Percentiles rank a stretch among this genome's conserved stretches.
Evolutionary conservation across 2,113 vertebrate genomes (phyloP).

Genomic region (Arothron firmamentum): DNA sequence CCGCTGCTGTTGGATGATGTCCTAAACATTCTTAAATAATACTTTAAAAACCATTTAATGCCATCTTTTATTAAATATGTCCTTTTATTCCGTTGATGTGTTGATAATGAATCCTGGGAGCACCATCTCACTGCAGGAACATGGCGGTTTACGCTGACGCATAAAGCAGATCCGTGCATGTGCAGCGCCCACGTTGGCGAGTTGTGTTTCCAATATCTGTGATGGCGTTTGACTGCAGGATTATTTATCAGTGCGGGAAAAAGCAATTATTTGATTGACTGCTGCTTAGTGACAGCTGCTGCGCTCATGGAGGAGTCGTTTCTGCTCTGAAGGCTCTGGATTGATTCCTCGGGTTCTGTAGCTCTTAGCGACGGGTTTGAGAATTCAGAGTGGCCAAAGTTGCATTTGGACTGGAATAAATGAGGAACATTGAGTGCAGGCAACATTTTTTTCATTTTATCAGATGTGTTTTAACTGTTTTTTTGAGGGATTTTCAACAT

Average conservation of each 20-base stretch:
- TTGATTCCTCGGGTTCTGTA: constrained; percentile 22
- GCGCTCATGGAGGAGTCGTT: constrained; percentile 38
- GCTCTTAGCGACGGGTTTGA: too few relatives aligned
- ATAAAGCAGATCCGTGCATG: too few relatives aligned
- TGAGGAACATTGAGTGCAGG: background rate
- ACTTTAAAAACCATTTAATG: too few relatives aligned
- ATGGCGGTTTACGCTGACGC: too few relatives aligned
- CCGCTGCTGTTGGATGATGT: background rate
- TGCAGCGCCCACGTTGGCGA: constrained; percentile 9
- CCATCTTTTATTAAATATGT: too few relatives aligned
- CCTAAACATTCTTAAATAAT: too few relatives aligned
- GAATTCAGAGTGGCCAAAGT: background rate
- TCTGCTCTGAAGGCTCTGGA: constrained; percentile 26
- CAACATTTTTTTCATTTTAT: background rate
- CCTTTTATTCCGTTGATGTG: background rate
- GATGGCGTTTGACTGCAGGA: constrained; percentile 18
- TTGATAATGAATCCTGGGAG: background rate
- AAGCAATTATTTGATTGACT: constrained; percentile 53
- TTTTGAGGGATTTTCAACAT: too few relatives aligned
- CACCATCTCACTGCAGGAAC: background rate
- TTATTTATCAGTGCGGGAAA: constrained; percentile 48
- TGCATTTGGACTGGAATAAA: constrained; percentile 4
- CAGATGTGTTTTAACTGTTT: constrained; percentile 14
- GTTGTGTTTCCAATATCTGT: constrained; percentile 36
- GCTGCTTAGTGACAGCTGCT: constrained; percentile 37